Conservation (phyloP, 2,888 invertebrate species). For the Synanthedon formicaeformis region DNA sequence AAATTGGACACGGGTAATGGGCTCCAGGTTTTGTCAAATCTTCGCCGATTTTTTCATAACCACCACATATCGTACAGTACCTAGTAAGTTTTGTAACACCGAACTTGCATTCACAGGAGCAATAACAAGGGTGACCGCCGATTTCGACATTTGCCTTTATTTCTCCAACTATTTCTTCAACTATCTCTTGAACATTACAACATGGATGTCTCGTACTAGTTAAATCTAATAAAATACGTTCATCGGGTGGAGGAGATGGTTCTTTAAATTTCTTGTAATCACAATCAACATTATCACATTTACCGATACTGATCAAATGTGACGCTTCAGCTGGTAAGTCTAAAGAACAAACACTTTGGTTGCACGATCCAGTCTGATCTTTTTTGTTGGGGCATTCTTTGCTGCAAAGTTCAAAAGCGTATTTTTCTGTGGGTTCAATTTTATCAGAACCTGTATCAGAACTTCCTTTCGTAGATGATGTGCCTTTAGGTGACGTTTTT, state of each 20-base stretch:
- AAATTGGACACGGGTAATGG: conserved; percentile 48
- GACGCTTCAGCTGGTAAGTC: conserved; percentile 26
- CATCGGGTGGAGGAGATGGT: conserved; percentile 24
- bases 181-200: conserved; percentile 24
- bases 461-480: conserved; percentile 4
- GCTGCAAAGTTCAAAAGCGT: conserved; percentile 23
- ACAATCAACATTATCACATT: conserved; percentile 36
- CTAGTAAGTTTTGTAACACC: conserved; percentile 48
- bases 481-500: conserved; percentile 11
- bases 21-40: conserved; percentile 21
- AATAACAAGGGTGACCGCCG: conserved; percentile 39
- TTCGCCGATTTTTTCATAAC: conserved; percentile 44
- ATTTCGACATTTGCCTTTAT: conserved; percentile 33
- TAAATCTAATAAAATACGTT: conserved; percentile 31
- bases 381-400: conserved; percentile 19
- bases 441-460: conserved; percentile 16
- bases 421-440: conserved; percentile 11
- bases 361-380: conserved; percentile 7
- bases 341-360: conserved; percentile 24
- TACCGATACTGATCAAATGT: conserved; percentile 22
- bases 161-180: conserved; percentile 34
- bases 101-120: conserved; percentile 53
- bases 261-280: conserved; percentile 20
- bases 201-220: conserved; percentile 22
- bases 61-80: conserved; percentile 49